Conservation (phyloP, 2,797 vertebrate species). For the Pseudopleuronectes americanus region DNA sequence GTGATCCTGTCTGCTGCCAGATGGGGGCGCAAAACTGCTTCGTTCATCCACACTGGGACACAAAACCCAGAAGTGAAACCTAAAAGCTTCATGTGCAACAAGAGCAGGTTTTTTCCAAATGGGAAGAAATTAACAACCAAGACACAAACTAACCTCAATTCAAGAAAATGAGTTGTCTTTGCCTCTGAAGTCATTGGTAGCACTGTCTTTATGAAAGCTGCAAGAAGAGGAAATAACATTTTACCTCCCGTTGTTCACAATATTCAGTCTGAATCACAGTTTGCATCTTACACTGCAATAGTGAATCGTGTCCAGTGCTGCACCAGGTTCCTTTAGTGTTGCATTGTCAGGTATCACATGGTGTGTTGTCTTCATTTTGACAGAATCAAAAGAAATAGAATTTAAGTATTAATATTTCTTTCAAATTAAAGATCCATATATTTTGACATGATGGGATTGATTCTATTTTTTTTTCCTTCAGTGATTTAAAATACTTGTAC, state of each 20-base stretch:
- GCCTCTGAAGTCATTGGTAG: neutral
- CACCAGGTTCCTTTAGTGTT: neutral
- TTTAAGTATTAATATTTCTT: conserved; percentile 13
- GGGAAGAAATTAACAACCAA: neutral
- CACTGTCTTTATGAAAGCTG: too few species aligned
- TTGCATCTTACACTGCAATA: neutral
- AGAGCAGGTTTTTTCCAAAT: neutral
- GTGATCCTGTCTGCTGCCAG: conserved; percentile 37
- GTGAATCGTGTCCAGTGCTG: neutral
- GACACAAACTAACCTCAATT: neutral
- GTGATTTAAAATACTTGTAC: neutral
- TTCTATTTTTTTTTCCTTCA: neutral
- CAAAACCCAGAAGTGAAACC: neutral
- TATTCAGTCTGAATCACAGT: neutral
- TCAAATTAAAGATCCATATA: conserved; percentile 31
- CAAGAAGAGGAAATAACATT: too few species aligned
- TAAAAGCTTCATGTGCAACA: too few species aligned
- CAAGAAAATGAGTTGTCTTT: neutral
- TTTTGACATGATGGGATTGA: neutral
- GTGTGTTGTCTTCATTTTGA: neutral
- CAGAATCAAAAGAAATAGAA: conserved; percentile 10
- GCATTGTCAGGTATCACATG: conserved; percentile 1
- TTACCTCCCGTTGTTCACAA: neutral
- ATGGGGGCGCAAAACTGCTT: conserved; percentile 57
- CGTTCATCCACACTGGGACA: neutral